Evolutionary conservation across 2,888 invertebrate species (phyloP), one percentile per base, ranked within the genome.

Genomic region (Tholera decimalis): DNA sequence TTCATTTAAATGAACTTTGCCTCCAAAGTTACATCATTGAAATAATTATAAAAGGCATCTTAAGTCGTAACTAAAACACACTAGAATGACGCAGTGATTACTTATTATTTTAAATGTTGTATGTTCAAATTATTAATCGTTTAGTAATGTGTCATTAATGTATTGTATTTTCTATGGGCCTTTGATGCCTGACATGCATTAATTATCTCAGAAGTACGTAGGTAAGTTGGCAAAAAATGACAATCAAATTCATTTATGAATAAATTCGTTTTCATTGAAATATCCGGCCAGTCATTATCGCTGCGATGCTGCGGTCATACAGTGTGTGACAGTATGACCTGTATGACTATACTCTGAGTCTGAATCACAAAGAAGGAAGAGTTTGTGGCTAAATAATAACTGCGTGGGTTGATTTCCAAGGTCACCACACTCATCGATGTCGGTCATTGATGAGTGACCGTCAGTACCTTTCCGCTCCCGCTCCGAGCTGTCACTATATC

Each of bases 341-440:
- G 28, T 47, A 18, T 8, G 30, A 11, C 0, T 30, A 30, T 9
- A 30, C 9, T 1, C 11, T 11, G 30, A 5, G n/a, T n/a, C 9
- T 65, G 37, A 61, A 9, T 72, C 63, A 71, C 24, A 44, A 44
- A 43, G 22, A 1, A n/a, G n/a, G n/a, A n/a, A n/a, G n/a, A n/a
- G n/a, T n/a, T n/a, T n/a, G n/a, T n/a, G n/a, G n/a, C n/a, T n/a
- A n/a, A n/a, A n/a, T n/a, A n/a, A n/a, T n/a, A n/a, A n/a, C n/a
- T n/a, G n/a, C n/a, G n/a, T n/a, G n/a, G n/a, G n/a, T n/a, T n/a
- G n/a, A n/a, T n/a, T n/a, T n/a, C n/a, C n/a, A n/a, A n/a, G n/a
- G n/a, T n/a, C n/a, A n/a, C n/a, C n/a, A n/a, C n/a, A n/a, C n/a
- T n/a, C n/a, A n/a, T n/a, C n/a, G n/a, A n/a, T n/a, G n/a, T n/a